Conservation (phyloP, 2,797 vertebrate genomes). For the Galago senegalensis region DNA sequence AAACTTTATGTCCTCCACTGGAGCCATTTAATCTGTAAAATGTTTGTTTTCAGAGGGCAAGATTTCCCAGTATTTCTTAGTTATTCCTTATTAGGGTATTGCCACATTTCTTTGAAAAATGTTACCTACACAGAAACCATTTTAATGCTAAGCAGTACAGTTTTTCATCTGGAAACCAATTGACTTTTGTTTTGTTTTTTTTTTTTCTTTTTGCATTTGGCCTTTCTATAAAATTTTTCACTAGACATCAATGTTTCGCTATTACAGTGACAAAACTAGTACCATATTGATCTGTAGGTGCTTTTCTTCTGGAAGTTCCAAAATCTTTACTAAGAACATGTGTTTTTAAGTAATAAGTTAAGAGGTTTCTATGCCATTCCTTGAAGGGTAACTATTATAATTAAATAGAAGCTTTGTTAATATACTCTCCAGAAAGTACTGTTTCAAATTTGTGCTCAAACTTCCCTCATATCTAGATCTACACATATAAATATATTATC, state of each 20-base stretch:
- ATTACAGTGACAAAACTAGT: slow-evolving; percentile 72
- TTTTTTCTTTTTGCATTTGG: background rate
- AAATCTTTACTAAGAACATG: slow-evolving; percentile 60
- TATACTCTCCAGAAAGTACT: slow-evolving; percentile 19
- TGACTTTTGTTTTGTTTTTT: background rate
- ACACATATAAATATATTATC: background rate
- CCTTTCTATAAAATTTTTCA: slow-evolving; percentile 62
- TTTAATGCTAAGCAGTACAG: slow-evolving; percentile 23
- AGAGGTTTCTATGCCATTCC: background rate
- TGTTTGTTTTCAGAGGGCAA: slow-evolving; percentile 54
- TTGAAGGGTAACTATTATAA: slow-evolving; percentile 48
- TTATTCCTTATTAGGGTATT: slow-evolving; percentile 64
- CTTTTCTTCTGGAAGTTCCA: slow-evolving; percentile 36
- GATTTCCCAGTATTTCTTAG: slow-evolving; percentile 52
- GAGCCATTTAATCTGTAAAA: slow-evolving; percentile 50
- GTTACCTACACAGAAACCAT: slow-evolving; percentile 49
- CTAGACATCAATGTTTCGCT: slow-evolving; percentile 69
- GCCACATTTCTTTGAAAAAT: slow-evolving; percentile 65
- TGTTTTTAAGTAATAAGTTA: slow-evolving; percentile 50
- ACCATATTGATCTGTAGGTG: slow-evolving; percentile 68
- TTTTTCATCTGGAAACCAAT: slow-evolving; percentile 63
- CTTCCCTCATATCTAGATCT: background rate
- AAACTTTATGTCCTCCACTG: background rate
- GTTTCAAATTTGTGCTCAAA: slow-evolving; percentile 24
- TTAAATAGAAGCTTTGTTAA: background rate